Evolutionary conservation across 2,797 vertebrate species (phyloP).

Genomic region (Alauda arvensis): DNA sequence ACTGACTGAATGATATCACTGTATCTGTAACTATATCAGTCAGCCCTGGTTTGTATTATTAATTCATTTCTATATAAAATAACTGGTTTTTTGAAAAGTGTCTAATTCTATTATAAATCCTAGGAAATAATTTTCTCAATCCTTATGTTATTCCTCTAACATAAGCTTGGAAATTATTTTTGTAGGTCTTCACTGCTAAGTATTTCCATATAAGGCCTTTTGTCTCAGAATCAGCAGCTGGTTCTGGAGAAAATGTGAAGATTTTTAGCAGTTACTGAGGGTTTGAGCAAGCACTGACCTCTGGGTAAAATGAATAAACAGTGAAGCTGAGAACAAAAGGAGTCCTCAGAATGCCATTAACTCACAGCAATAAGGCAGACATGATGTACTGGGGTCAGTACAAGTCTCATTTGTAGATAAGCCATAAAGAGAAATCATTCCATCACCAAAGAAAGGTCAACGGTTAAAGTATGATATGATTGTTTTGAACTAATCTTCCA

Average conservation of each 20-base stretch:
- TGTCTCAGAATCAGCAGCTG: not conserved
- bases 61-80: not conserved
- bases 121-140: not conserved
- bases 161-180: not conserved
- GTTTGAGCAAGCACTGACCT: not conserved
- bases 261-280: not conserved
- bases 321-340: slow-evolving; percentile 9
- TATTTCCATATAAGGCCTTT: not conserved
- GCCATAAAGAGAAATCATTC: not conserved
- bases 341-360: not conserved
- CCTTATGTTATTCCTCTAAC: not conserved
- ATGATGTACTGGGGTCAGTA: not conserved
- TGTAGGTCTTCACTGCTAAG: not conserved
- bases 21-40: not conserved
- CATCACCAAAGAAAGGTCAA: not conserved
- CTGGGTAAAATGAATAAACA: slow-evolving; percentile 29
- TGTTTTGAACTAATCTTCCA: not conserved
- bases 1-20: not conserved
- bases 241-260: not conserved
- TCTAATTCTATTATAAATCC: not conserved
- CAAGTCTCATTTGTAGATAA: slow-evolving; percentile 26
- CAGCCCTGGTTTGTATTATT: not conserved
- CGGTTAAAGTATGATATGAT: slow-evolving; percentile 6
- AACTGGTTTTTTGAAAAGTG: not conserved
- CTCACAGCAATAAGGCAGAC: not conserved